Conservation (phyloP, 2,888 invertebrate genomes). For the Plebejus melissa region DNA sequence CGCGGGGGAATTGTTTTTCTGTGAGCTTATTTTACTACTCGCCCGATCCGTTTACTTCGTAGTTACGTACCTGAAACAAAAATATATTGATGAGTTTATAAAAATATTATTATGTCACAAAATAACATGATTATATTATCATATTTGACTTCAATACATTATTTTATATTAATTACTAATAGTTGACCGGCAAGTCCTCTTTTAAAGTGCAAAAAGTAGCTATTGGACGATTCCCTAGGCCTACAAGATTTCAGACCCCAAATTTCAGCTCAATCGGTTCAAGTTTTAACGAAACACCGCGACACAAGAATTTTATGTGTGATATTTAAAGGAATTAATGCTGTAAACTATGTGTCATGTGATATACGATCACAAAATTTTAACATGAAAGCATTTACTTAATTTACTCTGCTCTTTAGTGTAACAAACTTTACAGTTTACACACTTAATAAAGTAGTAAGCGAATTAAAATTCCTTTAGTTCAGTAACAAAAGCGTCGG, state of each 20-base stretch:
- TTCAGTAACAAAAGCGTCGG: slow-evolving; percentile 67
- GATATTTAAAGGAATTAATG: too few species aligned
- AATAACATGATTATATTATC: too few species aligned
- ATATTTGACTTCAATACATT: too few species aligned
- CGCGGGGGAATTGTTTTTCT: slow-evolving; percentile 74
- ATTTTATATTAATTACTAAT: too few species aligned
- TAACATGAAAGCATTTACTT: slow-evolving; percentile 63
- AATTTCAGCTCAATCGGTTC: not conserved
- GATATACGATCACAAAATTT: slow-evolving; percentile 38
- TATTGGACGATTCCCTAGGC: not conserved
- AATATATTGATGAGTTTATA: slow-evolving; percentile 14
- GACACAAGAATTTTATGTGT: not conserved
- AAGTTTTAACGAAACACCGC: not conserved
- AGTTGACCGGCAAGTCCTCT: too few species aligned
- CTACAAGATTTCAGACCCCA: not conserved
- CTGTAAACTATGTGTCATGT: not conserved
- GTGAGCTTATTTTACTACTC: slow-evolving; percentile 63
- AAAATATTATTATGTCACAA: too few species aligned
- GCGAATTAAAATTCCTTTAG: slow-evolving; percentile 75
- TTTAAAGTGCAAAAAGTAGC: not conserved
- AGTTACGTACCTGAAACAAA: slow-evolving; percentile 26
- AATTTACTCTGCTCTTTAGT: slow-evolving; percentile 62
- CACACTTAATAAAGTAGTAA: slow-evolving; percentile 75
- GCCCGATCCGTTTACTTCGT: slow-evolving; percentile 2
- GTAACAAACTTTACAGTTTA: slow-evolving; percentile 76